Conservation (phyloP, 2,113 vertebrate genomes). For the Albula glossodonta region DNA sequence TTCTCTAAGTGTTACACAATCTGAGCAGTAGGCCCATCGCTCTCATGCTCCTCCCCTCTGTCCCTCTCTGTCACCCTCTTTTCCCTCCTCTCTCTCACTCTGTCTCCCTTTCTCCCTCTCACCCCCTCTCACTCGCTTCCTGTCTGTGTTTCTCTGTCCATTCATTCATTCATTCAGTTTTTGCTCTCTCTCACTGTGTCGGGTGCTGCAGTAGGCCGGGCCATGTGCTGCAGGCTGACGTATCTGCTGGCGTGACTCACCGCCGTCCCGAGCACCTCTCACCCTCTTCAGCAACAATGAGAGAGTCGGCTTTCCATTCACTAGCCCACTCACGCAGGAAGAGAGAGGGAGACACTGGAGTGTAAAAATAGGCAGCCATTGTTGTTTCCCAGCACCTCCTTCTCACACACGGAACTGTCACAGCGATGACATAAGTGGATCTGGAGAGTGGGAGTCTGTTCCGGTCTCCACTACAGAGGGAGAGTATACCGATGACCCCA, state of each 20-base stretch:
- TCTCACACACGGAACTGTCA: not conserved
- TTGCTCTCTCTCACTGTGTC: too few relatives aligned
- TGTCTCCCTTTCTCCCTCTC: not conserved
- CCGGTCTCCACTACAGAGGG: slow-evolving; percentile 6
- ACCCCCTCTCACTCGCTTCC: not conserved
- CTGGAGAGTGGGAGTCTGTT: slow-evolving; percentile 19
- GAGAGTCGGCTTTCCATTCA: not conserved
- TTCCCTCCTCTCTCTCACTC: not conserved
- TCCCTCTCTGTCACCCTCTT: not conserved
- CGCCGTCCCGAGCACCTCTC: not conserved
- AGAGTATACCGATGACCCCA: not conserved
- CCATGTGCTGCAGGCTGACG: too few relatives aligned
- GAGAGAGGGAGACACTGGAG: not conserved
- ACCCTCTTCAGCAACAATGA: too few relatives aligned
- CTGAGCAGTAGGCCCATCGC: not conserved
- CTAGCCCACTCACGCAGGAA: not conserved
- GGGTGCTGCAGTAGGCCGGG: too few relatives aligned
- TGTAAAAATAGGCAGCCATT: slow-evolving; percentile 7
- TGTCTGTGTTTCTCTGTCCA: too few relatives aligned
- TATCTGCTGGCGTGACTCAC: slow-evolving; percentile 24
- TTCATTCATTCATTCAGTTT: too few relatives aligned
- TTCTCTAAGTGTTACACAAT: not conserved
- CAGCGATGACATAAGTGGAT: not conserved
- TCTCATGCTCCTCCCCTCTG: not conserved
- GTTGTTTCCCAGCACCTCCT: not conserved